Evolutionary conservation across 1,140 invertebrate species (phyloP).

Genomic region (Gonioctena quinquepunctata): DNA sequence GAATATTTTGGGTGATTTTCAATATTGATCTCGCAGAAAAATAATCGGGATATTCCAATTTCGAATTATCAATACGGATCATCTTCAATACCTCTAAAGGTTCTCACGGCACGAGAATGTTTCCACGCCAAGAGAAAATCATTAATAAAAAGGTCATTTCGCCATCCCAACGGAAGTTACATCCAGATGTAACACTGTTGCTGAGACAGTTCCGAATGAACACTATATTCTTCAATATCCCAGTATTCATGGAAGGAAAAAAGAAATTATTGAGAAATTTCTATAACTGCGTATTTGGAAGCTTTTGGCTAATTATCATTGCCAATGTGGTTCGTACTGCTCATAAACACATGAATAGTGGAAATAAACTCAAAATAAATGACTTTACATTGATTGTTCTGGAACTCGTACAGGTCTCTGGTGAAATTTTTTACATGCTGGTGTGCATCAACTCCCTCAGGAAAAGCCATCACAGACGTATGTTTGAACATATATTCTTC

Average conservation of each 20-base stretch:
- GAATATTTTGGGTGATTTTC: no score
- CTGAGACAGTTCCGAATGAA: not conserved
- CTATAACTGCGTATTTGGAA: not conserved
- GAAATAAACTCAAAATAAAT: not conserved
- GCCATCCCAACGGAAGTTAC: no score
- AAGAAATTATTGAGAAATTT: not conserved
- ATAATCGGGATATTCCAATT: no score
- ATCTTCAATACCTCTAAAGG: no score
- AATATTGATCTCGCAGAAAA: no score
- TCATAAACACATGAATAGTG: not conserved
- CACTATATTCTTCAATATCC: not conserved
- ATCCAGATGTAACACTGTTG: not conserved
- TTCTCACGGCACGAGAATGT: no score
- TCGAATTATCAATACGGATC: no score
- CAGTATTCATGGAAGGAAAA: not conserved
- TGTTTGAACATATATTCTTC: not conserved
- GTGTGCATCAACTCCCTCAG: not conserved
- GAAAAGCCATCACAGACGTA: not conserved
- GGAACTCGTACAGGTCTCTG: not conserved
- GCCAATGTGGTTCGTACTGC: not conserved
- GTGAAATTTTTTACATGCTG: not conserved
- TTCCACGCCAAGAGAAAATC: no score
- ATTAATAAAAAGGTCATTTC: no score
- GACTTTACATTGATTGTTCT: not conserved
- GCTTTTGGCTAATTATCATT: not conserved